Conservation (phyloP, 2,797 vertebrate genomes). For the Thamnophis elegans region DNA sequence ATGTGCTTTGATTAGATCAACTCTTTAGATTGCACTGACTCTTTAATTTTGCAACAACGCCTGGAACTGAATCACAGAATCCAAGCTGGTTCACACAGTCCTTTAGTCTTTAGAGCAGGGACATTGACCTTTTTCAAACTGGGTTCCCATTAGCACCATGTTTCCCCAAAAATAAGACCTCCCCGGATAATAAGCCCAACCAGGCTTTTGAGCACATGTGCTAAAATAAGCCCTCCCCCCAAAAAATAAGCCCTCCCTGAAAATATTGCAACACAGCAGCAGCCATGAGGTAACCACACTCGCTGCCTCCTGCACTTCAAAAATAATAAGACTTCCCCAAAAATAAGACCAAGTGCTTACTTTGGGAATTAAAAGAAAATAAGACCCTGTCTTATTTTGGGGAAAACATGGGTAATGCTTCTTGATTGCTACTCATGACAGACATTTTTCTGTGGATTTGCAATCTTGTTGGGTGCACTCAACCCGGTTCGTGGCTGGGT, state of each 20-base stretch:
- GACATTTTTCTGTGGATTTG: slow-evolving; percentile 53
- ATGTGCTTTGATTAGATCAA: background rate
- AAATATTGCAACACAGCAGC: too few species aligned
- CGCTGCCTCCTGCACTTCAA: too few species aligned
- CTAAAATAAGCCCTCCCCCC: too few species aligned
- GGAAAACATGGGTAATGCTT: background rate
- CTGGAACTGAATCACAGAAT: background rate
- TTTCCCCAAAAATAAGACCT: too few species aligned
- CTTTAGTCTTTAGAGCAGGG: background rate
- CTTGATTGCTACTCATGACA: slow-evolving; percentile 38
- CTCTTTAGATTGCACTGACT: background rate
- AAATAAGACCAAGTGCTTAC: too few species aligned
- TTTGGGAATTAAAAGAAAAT: too few species aligned
- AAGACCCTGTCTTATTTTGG: too few species aligned
- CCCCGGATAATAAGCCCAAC: too few species aligned
- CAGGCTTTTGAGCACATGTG: too few species aligned
- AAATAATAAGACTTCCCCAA: too few species aligned
- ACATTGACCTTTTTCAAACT: background rate
- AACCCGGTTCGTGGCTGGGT: slow-evolving; percentile 38
- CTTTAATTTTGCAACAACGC: background rate
- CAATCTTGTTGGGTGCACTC: slow-evolving; percentile 62
- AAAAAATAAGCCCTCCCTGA: too few species aligned
- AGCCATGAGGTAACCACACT: too few species aligned
- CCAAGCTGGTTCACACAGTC: background rate
- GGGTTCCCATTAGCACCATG: background rate